phyloP scores from a whole-genome alignment of 53 echinoderm and acorn worm genomes.

The Pentamera pediparva region DNA sequence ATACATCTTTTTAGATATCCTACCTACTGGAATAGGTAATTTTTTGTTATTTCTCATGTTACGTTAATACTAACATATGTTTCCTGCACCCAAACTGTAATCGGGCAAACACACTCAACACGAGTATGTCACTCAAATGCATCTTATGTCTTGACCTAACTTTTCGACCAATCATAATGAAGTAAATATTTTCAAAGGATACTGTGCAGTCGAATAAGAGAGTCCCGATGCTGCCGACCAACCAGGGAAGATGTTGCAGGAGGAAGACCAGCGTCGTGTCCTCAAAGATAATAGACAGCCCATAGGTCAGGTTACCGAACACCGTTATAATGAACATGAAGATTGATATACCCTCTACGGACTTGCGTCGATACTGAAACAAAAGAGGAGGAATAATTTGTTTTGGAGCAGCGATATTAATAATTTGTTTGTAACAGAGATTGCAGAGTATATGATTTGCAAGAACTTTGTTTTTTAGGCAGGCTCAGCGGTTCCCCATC shows the following conservation, averaged over 20 bases:
- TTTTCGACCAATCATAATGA: too few relatives aligned
- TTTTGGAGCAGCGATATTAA: background rate
- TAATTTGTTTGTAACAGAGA: too few relatives aligned
- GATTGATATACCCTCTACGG: conserved; percentile 84
- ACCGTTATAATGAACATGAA: conserved; percentile 91
- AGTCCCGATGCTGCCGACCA: conserved; percentile 91
- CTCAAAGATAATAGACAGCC: conserved; percentile 71
- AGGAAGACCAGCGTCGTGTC: conserved; percentile 55
- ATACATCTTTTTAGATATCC: too few relatives aligned
- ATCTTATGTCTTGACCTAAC: background rate
- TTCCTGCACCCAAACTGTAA: background rate
- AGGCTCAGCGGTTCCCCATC: too few relatives aligned
- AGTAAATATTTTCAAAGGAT: too few relatives aligned
- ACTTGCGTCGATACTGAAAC: conserved; percentile 71
- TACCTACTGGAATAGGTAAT: too few relatives aligned
- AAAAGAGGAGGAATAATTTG: background rate
- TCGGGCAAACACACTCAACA: background rate
- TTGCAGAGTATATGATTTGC: too few relatives aligned
- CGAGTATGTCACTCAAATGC: background rate
- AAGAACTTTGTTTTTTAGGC: too few relatives aligned
- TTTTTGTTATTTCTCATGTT: too few relatives aligned
- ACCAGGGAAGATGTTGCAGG: conserved; percentile 82
- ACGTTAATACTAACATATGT: too few relatives aligned
- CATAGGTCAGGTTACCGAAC: conserved; percentile 80
- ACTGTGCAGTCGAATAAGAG: conserved; percentile 73